Base-by-base conservation (phyloP, 2,888 invertebrate species). In the Archips crataeganus region DNA sequence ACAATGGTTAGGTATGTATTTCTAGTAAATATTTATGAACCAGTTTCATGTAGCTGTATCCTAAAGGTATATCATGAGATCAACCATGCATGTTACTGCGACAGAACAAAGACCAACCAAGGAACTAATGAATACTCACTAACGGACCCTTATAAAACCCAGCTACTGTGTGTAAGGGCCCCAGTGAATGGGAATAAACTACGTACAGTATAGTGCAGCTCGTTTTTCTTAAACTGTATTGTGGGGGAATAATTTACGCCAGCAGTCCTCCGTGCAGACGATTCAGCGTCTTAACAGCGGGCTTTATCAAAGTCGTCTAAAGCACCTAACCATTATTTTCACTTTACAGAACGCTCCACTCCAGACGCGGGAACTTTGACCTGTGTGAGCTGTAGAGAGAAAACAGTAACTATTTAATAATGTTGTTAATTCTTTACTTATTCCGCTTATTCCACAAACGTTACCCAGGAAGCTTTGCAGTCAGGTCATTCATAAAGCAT, bases 261-360 rank as follows among this genome's bases (percentile, higher is more conserved):
- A 65, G 64, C 49, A 42, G 61, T 62, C 36, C 42, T 49, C 51
- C 36, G 57, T 10, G 49, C 64, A 65, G 57, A 59, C 57, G 57
- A 57, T 59, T 54, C 64, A 34, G 47, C 62, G 57, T 47, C 62
- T 54, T 51, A 70, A 70, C 62, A 49, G 70, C 13, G 39, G 54
- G 57, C 51, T 73, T 68, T 73, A 68, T 68, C 68, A 73, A 72
- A 67, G 68, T 73, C 68, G 67, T 47, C 63, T 68, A 68, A 68
- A 73, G 63, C 68, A 73, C 68, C 73, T 49, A 32, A 49, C 73
- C 68, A 73, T 73, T 68, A 73, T 73, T 73, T 73, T 68, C 73
- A 73, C 68, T 73, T 73, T 64, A 51, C 47, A 64, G 51, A 36
- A 65, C 63, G 45, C 47, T 63, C 63, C 45, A 15, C 59, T 57